Evolutionary conservation across 2,888 invertebrate genomes (phyloP), one percentile per base, ranked within the genome.

Genomic region (Halocaridina rubra): DNA sequence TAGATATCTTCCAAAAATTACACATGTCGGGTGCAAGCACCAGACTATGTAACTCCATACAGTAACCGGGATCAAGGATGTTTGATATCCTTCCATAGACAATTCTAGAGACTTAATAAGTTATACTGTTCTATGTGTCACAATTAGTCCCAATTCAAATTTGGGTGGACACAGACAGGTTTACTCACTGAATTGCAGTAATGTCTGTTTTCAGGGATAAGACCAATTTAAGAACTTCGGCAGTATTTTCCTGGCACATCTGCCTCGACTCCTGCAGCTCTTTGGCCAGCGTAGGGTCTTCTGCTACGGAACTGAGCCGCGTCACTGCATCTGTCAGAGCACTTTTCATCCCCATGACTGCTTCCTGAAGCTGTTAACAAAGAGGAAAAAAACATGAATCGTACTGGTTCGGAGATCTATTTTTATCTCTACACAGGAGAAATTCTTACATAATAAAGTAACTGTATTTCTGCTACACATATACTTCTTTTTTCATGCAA

Each of bases 271-370:
- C 81, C 74, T 89, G 88, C 27, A 90, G 88, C 80, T 89, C 89
- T 64, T 89, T 88, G 33, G 88, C 76, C 24, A 90, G 74, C 59
- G 86, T 77, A 53, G 88, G 88, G 87, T 89, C 89, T 64, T 89
- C 90, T 46, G 82, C 84, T 33, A 89, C 89, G 8, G 86, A 29
- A 2, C 85, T 69, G 82, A 90, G 89, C 81, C 90, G 89, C 71
- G 89, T 86, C 89, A 90, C 89, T 22, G 90, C 90, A 81, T 88
- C 86, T 27, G 89, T 89, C 84, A 90, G 90, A 64, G 90, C 90
- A 24, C 87, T 87, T 88, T 90, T 90, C 90, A 90, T 90, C 33
- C 89, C 90, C 69, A 88, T 86, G 77, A 90, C 90, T 5, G 90
- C 90, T 27, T 89, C 89, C 72, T 90, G 90, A 53, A 90, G 89